Base-by-base conservation (phyloP, 2,113 vertebrate genomes). In the Odontophorus gujanensis region DNA sequence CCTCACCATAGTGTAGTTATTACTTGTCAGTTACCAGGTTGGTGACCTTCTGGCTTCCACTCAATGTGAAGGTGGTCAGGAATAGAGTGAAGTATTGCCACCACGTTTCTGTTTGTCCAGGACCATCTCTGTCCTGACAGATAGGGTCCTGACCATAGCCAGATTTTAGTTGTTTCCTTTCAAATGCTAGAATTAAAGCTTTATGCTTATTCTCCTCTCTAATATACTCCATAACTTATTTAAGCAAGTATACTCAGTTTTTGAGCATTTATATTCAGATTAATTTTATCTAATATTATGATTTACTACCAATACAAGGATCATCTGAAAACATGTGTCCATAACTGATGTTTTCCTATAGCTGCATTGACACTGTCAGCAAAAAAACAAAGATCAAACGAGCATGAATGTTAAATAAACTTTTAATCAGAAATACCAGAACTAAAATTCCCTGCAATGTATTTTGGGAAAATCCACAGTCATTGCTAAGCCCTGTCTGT, bases 331-430 rank as follows among this genome's bases (percentile, higher is more conserved):
- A 91, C 9, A 45, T 34, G 16, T 22, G 40, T 32, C 47, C 30
- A 8, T 62, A 68, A 82, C 16, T 42, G 18, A 69, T 62, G 45
- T 83, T 91, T 80, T 69, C 68, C 62, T 80, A 32, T 17, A 91
- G 43, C 45, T 0, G 0, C 82, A 55, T 32, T 87, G 72, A 80
- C 50, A 91, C 32, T n/a, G 13, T 82, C 59, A 90, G 68, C 34
- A 25, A 82, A 83, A 38, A 93, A 55, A 4, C 55, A 85, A 94
- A 87, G 72, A 85, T 58, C 68, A 89, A 67, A 95, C 63, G 65
- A 87, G 42, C 21, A 71, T 0, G 3, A 80, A 90, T 45, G 28
- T 34, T 90, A 90, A 88, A 83, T 28, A 93, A 77, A 21, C 50
- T 40, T 34, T 71, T 93, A 85, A 80, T 79, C 40, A 89, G 93